Evolutionary conservation across 2,113 vertebrate species (phyloP).

Genomic region (Acanthisitta chloris): DNA sequence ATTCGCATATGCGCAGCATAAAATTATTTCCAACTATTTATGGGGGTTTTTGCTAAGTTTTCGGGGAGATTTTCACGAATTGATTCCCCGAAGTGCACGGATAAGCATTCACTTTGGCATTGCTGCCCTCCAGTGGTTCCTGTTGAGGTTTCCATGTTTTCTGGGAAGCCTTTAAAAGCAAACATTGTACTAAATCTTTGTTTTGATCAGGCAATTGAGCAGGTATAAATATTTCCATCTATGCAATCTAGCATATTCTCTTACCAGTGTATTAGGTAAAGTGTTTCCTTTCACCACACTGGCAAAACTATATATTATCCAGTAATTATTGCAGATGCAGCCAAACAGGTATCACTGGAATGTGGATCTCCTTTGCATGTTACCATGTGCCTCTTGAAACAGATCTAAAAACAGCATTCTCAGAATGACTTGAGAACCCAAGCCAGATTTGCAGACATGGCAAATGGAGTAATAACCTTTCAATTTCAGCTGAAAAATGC

Average conservation of each 20-base stretch:
- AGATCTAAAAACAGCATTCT: not conserved
- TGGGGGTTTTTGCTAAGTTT: not conserved
- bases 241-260: not conserved
- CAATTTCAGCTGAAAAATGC: not conserved
- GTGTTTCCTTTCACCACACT: not conserved
- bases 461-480: not conserved
- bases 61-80: accelerated
- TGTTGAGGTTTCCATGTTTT: not conserved
- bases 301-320: not conserved
- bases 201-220: not conserved
- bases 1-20: not conserved
- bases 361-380: not conserved
- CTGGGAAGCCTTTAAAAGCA: not conserved
- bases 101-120: not conserved
- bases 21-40: not conserved
- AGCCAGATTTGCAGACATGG: not conserved
- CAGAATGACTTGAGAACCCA: not conserved
- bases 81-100: accelerated
- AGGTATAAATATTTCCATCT: not conserved
- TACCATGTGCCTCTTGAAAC: not conserved
- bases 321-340: not conserved
- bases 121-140: slow-evolving; percentile 53
- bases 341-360: not conserved
- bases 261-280: not conserved
- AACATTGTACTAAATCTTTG: not conserved